phyloP scores from a whole-genome alignment of 1,140 invertebrate species.

The Calliopsis andreniformis region DNA sequence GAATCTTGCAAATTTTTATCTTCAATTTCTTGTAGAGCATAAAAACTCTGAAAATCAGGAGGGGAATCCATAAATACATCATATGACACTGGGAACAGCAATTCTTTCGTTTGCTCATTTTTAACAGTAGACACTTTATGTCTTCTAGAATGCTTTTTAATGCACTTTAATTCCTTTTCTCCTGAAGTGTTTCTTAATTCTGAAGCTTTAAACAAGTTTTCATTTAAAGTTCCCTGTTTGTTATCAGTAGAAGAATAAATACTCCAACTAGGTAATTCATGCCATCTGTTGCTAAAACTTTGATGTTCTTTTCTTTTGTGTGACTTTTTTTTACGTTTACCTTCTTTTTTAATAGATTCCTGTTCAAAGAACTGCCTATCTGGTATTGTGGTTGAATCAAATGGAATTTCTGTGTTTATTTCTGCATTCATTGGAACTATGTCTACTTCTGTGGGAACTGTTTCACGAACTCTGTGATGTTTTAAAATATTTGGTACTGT shows the following conservation, averaged over 20 bases:
- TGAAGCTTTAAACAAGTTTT: neutral
- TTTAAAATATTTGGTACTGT: conserved; percentile 54
- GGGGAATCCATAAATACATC: neutral
- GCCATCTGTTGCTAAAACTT: neutral
- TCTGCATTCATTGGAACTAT: neutral
- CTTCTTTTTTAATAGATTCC: conserved; percentile 7
- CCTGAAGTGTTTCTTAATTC: neutral
- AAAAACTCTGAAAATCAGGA: neutral
- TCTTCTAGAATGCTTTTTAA: conserved; percentile 15
- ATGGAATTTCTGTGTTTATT: neutral
- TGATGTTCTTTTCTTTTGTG: conserved; percentile 59
- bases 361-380: conserved; percentile 3
- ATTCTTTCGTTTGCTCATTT: neutral
- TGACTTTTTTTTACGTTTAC: neutral
- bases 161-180: conserved; percentile 7
- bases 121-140: neutral
- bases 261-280: conserved; percentile 22
- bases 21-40: neutral
- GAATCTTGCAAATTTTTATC: neutral
- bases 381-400: neutral
- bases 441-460: neutral
- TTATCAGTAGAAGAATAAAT: conserved; percentile 13
- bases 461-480: neutral
- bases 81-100: neutral
- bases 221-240: neutral